A percentile compares a stretch with the other conserved stretches of the same genome.
phyloP scores from a whole-genome alignment of 1,140 invertebrate species.

The Zaprionus taronus region DNA sequence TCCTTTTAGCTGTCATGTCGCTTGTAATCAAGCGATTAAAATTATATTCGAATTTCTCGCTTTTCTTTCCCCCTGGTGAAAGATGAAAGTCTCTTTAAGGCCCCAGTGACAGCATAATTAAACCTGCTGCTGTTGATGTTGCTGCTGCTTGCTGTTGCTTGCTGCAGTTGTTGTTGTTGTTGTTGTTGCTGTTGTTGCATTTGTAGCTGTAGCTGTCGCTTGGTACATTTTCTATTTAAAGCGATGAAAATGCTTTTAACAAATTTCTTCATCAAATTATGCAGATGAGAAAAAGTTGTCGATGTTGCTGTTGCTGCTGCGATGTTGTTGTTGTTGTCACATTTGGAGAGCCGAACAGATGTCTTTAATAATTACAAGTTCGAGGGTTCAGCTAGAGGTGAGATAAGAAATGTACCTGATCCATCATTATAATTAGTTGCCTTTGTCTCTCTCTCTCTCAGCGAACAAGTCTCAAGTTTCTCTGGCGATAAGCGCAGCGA shows the following conservation, averaged over 20 bases:
- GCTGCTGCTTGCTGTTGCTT: conserved; percentile 5
- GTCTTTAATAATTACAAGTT: conserved; percentile 26
- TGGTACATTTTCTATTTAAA: conserved; percentile 53
- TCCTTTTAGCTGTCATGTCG: conserved; percentile 77
- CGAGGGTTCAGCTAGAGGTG: conserved; percentile 8
- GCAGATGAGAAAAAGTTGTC: conserved; percentile 73
- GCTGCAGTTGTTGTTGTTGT: conserved; percentile 25
- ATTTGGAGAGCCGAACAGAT: conserved; percentile 33
- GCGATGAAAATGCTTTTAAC: conserved; percentile 71
- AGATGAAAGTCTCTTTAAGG: conserved; percentile 77
- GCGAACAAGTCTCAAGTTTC: neutral
- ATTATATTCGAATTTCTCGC: conserved; percentile 66
- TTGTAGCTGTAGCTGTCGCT: conserved; percentile 30
- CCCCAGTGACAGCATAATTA: conserved; percentile 80
- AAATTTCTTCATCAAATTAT: conserved; percentile 64
- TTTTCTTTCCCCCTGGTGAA: conserved; percentile 54
- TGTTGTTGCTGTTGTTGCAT: conserved; percentile 13
- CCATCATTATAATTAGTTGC: conserved; percentile 39
- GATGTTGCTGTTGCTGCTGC: conserved; percentile 9
- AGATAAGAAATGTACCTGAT: conserved; percentile 33
- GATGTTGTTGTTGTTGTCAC: neutral
- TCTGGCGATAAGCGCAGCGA: neutral
- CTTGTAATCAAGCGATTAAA: conserved; percentile 80
- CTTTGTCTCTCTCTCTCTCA: conserved; percentile 11
- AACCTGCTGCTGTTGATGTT: conserved; percentile 46